A percentile compares a stretch with the other conserved stretches of the same genome.
Conservation (phyloP, 92 coral and sea anemone genomes). For the Epizoanthus illoricatus region DNA sequence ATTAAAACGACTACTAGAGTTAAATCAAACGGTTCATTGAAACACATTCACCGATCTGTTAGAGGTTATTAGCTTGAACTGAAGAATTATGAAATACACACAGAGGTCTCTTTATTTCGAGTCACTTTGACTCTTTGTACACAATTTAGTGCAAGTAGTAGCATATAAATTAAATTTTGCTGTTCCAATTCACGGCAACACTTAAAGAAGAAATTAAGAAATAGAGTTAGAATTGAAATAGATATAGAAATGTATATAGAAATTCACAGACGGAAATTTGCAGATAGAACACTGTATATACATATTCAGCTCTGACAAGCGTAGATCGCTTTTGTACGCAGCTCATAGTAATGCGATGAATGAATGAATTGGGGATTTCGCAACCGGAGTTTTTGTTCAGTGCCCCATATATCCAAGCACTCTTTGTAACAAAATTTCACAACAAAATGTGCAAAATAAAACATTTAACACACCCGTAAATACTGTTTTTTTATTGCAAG, state of each 20-base stretch:
- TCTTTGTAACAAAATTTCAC: constrained; percentile 34
- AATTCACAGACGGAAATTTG: constrained; percentile 5
- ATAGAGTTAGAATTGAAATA: neutral
- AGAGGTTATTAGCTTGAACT: constrained; percentile 13
- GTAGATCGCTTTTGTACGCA: constrained; percentile 36
- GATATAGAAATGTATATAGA: constrained; percentile 11
- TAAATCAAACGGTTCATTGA: constrained; percentile 62
- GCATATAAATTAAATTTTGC: constrained; percentile 47
- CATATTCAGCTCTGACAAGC: neutral
- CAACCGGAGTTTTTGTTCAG: constrained; percentile 13
- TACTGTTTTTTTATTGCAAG: constrained; percentile 4
- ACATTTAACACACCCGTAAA: neutral
- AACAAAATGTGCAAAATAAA: constrained; percentile 31
- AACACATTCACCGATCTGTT: constrained; percentile 13
- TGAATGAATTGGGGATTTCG: constrained; percentile 33
- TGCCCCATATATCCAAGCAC: constrained; percentile 25
- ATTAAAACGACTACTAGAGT: constrained; percentile 74
- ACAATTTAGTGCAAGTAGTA: constrained; percentile 40
- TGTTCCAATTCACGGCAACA: constrained; percentile 20
- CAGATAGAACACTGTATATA: constrained; percentile 15
- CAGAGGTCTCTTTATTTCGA: constrained; percentile 8
- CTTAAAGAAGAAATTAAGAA: neutral
- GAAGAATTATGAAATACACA: neutral
- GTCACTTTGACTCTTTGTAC: constrained; percentile 31
- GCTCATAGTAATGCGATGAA: constrained; percentile 26